These are phyloP conservation scores for Mohoua ochrocephala DNA, from an alignment of 2,113 vertebrate genomes.

Conservation along the genomic window DNA sequence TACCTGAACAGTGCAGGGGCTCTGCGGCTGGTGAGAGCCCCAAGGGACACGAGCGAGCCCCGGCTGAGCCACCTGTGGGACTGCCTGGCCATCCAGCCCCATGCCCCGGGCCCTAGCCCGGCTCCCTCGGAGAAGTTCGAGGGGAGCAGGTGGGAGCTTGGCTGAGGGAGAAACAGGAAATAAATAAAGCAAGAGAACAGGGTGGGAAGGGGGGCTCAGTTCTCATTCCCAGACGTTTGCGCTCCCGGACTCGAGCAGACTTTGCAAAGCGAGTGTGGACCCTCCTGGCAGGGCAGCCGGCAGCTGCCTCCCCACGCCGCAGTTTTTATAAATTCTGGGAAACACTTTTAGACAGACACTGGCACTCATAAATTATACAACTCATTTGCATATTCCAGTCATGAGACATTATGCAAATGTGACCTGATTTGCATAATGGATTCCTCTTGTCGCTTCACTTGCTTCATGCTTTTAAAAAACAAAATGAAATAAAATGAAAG, in stretches of 20 bases:
- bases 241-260: not conserved
- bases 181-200: not conserved
- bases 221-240: not conserved
- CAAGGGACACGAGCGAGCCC: not conserved
- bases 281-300: constrained; percentile 49
- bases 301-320: constrained; percentile 54
- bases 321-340: constrained; percentile 91
- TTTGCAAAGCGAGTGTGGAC: constrained; percentile 32
- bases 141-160: not conserved
- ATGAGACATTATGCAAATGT: constrained; percentile 97
- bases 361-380: constrained; percentile 95
- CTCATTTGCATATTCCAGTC: constrained; percentile 94
- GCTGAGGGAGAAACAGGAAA: not conserved
- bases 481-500: constrained; percentile 77
- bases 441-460: constrained; percentile 90
- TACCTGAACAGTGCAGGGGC: not conserved
- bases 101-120: not conserved
- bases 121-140: not conserved
- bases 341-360: constrained; percentile 87
- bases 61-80: not conserved
- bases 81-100: not conserved
- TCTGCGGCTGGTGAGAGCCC: not conserved
- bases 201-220: not conserved
- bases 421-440: constrained; percentile 91
- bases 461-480: constrained; percentile 81